Percentiles rank a stretch among this genome's conserved stretches.
These are phyloP conservation scores for Latheticus oryzae DNA, from an alignment of 2,888 invertebrate species.

Conservation along the genomic window DNA sequence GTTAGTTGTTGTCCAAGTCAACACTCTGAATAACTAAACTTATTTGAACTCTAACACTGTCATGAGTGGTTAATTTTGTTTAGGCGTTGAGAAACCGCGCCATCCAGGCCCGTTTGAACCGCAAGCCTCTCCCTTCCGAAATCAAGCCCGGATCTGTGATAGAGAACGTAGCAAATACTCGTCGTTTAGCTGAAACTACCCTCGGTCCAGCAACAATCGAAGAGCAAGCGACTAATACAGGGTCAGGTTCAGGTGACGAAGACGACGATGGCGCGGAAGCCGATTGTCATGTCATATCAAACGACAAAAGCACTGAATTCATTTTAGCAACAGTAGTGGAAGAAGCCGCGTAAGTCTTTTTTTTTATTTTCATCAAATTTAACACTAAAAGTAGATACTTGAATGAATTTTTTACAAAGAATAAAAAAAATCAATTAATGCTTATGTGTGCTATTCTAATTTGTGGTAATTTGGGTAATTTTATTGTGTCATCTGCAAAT, in stretches of 20 bases:
- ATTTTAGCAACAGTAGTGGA: conserved; percentile 90
- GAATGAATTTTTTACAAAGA: too few species aligned
- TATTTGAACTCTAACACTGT: too few species aligned
- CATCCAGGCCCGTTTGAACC: conserved; percentile 82
- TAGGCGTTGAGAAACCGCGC: conserved; percentile 89
- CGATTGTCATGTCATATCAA: conserved; percentile 87
- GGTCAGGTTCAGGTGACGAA: conserved; percentile 89
- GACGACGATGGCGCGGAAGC: conserved; percentile 77
- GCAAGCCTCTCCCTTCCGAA: conserved; percentile 81
- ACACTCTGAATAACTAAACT: too few species aligned
- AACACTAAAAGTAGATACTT: background rate
- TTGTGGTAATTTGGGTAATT: too few species aligned
- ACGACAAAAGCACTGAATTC: conserved; percentile 91
- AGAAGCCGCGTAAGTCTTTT: conserved; percentile 80
- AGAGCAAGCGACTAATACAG: conserved; percentile 89
- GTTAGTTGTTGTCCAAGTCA: too few species aligned
- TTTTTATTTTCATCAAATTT: conserved; percentile 9
- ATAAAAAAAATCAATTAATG: too few species aligned
- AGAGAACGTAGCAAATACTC: conserved; percentile 88
- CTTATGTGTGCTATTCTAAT: too few species aligned
- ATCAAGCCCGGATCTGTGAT: conserved; percentile 84
- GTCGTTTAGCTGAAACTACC: conserved; percentile 84
- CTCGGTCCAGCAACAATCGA: conserved; percentile 75
- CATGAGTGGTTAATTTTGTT: conserved; percentile 30
- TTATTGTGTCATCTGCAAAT: too few species aligned